Base-by-base conservation (phyloP, 2,797 vertebrate species). In the Sternarchorhynchus goeldii region DNA sequence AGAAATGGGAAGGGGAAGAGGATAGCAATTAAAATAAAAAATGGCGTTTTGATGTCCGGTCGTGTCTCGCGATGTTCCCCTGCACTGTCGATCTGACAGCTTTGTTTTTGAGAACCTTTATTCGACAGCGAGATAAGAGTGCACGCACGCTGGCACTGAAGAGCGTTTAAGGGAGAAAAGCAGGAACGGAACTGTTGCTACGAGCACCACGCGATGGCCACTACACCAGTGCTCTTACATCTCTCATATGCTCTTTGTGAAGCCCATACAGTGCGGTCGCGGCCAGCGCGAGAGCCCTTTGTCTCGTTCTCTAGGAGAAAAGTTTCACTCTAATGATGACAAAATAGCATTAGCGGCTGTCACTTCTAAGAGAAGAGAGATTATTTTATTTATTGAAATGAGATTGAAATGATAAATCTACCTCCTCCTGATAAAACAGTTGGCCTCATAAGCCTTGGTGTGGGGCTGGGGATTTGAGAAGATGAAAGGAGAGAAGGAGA, bases 301-400 rank as follows among this genome's bases (percentile, higher is more conserved):
- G 39, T 29, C 1, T 20, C 60, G 63, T 58, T 72, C 89, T 87
- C 90, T 88, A 90, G 90, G 92, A 91, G 92, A 91, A 92, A 93
- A 94, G 92, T 95, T 96, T 95, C 91, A 90, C 82, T 90, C 90
- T 93, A 86, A 90, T 91, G 95, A 96, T 95, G 95, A 95, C 93
- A 94, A 97, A 95, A 97, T 96, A 93, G 89, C 92, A 95, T 95
- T 96, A 96, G 92, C 93, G 94, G 92, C 93, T 95, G 95, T 95
- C 92, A 96, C 91, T 93, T 91, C 87, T 70, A 90, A 87, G 86
- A 94, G 92, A 91, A 96, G 91, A 91, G 92, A 96, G 94, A 96
- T 95, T 93, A 95, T 94, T 97, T 96, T 93, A 96, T 96, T 96
- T 96, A 95, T 95, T 96, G 95, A 98, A 97, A 96, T 95, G 95